phyloP scores from a whole-genome alignment of 2,113 vertebrate genomes.

The Gnathonemus longibarbis region DNA sequence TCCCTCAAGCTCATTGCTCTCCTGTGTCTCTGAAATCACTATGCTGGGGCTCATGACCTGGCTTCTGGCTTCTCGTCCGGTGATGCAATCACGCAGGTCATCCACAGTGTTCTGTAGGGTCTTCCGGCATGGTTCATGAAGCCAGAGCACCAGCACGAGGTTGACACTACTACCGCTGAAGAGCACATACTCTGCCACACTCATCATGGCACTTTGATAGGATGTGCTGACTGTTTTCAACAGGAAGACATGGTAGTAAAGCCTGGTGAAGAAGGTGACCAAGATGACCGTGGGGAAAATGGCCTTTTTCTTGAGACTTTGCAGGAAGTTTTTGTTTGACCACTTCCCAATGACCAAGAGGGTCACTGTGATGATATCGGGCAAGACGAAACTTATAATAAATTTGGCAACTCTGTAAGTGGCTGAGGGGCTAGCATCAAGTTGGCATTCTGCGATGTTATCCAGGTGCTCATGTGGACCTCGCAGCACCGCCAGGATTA shows the following conservation, averaged over 20 bases:
- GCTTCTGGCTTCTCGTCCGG: slow-evolving; percentile 42
- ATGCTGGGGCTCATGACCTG: slow-evolving; percentile 52
- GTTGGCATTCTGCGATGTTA: slow-evolving; percentile 40
- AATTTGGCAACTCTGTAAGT: slow-evolving; percentile 55
- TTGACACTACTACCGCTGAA: slow-evolving; percentile 59
- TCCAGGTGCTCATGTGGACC: slow-evolving; percentile 35
- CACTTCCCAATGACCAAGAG: slow-evolving; percentile 36
- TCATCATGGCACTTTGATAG: slow-evolving; percentile 46
- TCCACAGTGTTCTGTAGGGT: slow-evolving; percentile 31
- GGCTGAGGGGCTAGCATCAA: slow-evolving; percentile 46
- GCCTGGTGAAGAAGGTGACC: slow-evolving; percentile 41
- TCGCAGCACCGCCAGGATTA: slow-evolving; percentile 46
- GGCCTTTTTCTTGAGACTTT: slow-evolving; percentile 20
- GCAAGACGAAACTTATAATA: slow-evolving; percentile 55
- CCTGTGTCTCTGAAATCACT: slow-evolving; percentile 49
- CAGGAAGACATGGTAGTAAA: slow-evolving; percentile 56
- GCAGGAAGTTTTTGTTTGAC: slow-evolving; percentile 34
- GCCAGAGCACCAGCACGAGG: slow-evolving; percentile 47
- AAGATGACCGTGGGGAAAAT: slow-evolving; percentile 25
- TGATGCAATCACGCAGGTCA: slow-evolving; percentile 45
- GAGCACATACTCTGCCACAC: slow-evolving; percentile 60
- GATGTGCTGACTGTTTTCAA: slow-evolving; percentile 41
- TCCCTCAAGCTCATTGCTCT: slow-evolving; percentile 28
- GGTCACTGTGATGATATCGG: slow-evolving; percentile 45
- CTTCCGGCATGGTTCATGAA: slow-evolving; percentile 52